Conservation (phyloP, 1,140 invertebrate genomes). For the Bombus vancouverensis region DNA sequence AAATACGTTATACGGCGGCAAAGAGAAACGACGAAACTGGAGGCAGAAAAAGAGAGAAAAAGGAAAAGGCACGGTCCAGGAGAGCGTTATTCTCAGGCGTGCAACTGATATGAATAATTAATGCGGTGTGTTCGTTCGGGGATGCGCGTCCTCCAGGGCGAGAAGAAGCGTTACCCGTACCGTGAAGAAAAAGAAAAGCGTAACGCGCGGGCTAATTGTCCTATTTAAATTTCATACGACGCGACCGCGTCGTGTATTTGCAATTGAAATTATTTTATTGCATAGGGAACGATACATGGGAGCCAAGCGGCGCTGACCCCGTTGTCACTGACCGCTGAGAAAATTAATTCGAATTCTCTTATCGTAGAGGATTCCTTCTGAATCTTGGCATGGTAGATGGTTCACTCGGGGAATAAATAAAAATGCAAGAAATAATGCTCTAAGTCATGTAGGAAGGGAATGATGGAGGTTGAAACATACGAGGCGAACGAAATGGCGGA, state of each 20-base stretch:
- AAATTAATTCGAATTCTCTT: conserved; percentile 15
- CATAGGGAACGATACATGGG: not conserved
- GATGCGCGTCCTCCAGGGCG: conserved; percentile 18
- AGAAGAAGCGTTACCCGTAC: conserved; percentile 28
- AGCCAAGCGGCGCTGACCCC: not conserved
- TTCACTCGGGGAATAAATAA: not conserved
- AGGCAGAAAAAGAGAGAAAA: not conserved
- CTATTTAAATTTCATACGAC: conserved; percentile 48
- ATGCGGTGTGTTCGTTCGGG: conserved; percentile 10
- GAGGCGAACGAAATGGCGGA: not conserved
- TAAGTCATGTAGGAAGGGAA: no score
- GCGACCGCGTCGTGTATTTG: conserved; percentile 30
- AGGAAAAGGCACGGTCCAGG: not conserved
- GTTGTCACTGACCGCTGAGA: not conserved
- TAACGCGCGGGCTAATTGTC: conserved; percentile 35
- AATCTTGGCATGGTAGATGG: not conserved
- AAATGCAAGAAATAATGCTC: not conserved
- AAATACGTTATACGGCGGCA: not conserved
- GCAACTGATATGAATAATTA: conserved; percentile 45
- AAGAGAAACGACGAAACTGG: not conserved
- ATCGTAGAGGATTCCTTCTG: not conserved
- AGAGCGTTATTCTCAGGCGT: conserved; percentile 1
- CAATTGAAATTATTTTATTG: conserved; percentile 49
- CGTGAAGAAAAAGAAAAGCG: conserved; percentile 36
- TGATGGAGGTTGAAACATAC: not conserved